Conservation (phyloP, 2,797 vertebrate genomes). For the Octomys mimax region DNA sequence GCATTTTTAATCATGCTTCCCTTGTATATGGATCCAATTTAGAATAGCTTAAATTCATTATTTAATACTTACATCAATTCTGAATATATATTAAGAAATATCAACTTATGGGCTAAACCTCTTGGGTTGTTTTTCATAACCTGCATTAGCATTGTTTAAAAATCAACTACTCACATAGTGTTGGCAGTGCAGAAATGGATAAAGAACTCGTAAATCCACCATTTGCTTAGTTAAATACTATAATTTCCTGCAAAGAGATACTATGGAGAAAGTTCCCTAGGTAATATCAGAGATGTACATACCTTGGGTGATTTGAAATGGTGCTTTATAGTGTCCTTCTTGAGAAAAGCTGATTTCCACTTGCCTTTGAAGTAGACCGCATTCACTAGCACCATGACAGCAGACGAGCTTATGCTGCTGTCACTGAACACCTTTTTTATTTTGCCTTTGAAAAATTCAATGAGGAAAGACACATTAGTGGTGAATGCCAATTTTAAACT, state of each 20-base stretch:
- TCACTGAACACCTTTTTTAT: conserved; percentile 93
- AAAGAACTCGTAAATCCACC: background rate
- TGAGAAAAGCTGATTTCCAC: conserved; percentile 91
- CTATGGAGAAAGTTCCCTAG: too few species aligned
- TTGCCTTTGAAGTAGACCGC: conserved; percentile 96
- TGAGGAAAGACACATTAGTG: background rate
- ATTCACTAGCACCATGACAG: conserved; percentile 93
- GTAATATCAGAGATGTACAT: background rate
- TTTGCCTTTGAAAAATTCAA: conserved; percentile 90
- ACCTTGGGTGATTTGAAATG: conserved; percentile 76
- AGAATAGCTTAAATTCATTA: background rate
- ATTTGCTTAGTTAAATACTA: background rate
- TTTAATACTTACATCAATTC: background rate
- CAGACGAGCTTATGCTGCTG: conserved; percentile 86
- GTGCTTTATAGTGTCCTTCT: conserved; percentile 82
- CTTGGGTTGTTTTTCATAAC: background rate
- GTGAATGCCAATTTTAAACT: background rate
- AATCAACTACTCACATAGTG: background rate
- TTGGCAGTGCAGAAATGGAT: background rate
- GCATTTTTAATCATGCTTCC: background rate
- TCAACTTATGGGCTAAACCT: background rate
- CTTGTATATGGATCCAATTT: background rate
- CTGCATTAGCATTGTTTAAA: background rate
- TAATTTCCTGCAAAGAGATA: background rate
- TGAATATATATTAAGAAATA: conserved; percentile 7